Base-by-base conservation (phyloP, 2,113 vertebrate species). In the Cromileptes altivelis region DNA sequence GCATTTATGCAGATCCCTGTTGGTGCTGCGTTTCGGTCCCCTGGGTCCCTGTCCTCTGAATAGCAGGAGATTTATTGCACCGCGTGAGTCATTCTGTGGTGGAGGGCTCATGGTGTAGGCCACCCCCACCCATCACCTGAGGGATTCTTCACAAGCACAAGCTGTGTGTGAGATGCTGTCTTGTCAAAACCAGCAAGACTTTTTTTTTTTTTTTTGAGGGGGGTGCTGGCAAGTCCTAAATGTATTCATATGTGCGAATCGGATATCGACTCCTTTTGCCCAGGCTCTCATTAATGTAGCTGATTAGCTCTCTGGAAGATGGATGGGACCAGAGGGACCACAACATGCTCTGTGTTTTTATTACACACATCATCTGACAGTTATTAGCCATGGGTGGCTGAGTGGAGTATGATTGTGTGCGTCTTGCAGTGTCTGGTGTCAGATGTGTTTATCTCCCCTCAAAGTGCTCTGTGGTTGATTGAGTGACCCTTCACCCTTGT, bases 321-420 rank as follows among this genome's bases (percentile, higher is more conserved):
- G 87, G 85, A 93, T 91, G 87, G 78, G 70, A 80, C 87, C 81
- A 58, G 84, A 65, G 87, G 89, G 85, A 90, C 81, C 40, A 63
- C 76, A 85, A 79, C 82, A 85, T 81, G 87, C 83, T 88, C 88
- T 84, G 81, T 78, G 86, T 76, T 93, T 91, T 94, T 91, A 90
- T 91, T 90, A 90, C 88, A 83, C 71, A 64, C 86, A 88, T 93
- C 88, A 85, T 85, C 83, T 90, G 90, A 85, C 91, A 92, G 89
- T 93, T 91, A 92, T 93, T 90, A 91, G 90, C 87, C 81, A 91
- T 78, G 89, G 92, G 89, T 93, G 92, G 86, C 84, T 92, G 90
- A 90, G 80, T 82, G 84, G 84, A 83, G 77, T 84, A 81, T 83
- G 57, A 73, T 74, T 68, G 88, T 70, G 82, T 77, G 72, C 17